Conservation (phyloP, 2,888 invertebrate species). For the Cremastobaeus sp. region DNA sequence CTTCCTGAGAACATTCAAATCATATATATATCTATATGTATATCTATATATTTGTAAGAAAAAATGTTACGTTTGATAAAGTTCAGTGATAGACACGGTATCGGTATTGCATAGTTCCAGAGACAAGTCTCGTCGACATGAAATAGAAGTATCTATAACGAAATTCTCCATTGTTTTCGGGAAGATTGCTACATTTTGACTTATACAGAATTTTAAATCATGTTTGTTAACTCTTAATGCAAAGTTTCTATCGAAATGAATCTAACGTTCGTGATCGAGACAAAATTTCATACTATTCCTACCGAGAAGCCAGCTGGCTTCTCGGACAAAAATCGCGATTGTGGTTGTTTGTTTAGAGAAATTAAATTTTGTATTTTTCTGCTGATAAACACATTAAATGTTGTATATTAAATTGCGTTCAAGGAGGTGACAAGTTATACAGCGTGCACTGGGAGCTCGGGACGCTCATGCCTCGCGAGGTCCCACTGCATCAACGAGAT, state of each 20-base stretch:
- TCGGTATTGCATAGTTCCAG: slow-evolving; percentile 30
- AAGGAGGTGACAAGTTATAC: slow-evolving; percentile 22
- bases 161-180: slow-evolving; percentile 29
- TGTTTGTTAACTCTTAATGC: slow-evolving; percentile 37
- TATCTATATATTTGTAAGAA: slow-evolving; percentile 18
- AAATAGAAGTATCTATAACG: slow-evolving; percentile 6
- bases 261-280: slow-evolving; percentile 18
- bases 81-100: background rate
- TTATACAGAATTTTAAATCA: slow-evolving; percentile 51
- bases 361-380: slow-evolving; percentile 56
- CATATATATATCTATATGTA: background rate
- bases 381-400: slow-evolving; percentile 18
- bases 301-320: too few species aligned
- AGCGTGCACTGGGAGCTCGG: background rate
- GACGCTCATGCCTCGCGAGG: too few species aligned
- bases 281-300: slow-evolving; percentile 35
- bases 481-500: too few species aligned
- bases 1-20: slow-evolving; percentile 33
- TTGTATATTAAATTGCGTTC: slow-evolving; percentile 40
- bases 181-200: slow-evolving; percentile 23
- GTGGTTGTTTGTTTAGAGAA: slow-evolving; percentile 44
- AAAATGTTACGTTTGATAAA: slow-evolving; percentile 1
- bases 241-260: slow-evolving; percentile 45
- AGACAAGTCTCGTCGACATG: slow-evolving; percentile 3
- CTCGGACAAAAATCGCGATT: slow-evolving; percentile 19